Conservation (phyloP, 2,888 invertebrate genomes). For the Volucella inanis region DNA sequence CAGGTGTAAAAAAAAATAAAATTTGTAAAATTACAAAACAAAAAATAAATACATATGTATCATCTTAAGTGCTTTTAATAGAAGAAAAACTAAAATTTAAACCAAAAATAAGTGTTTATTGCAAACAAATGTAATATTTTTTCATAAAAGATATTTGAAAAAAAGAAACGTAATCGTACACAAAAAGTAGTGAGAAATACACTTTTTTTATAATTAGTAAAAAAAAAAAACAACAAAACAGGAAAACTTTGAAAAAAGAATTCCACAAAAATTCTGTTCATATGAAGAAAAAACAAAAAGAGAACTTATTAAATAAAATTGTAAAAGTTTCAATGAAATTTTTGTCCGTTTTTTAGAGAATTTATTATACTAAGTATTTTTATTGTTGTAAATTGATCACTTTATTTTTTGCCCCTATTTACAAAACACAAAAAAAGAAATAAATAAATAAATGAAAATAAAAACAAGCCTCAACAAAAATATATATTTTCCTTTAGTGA, state of each 20-base stretch:
- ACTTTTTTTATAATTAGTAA: slow-evolving; percentile 72
- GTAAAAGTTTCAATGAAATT: slow-evolving; percentile 65
- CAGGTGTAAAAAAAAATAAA: slow-evolving; percentile 78
- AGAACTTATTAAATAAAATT: slow-evolving; percentile 3
- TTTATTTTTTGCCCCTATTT: slow-evolving; percentile 73
- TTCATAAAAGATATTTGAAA: slow-evolving; percentile 69
- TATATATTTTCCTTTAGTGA: slow-evolving; percentile 61
- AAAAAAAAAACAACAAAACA: slow-evolving; percentile 26
- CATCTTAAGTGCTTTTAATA: slow-evolving; percentile 74
- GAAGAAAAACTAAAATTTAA: slow-evolving; percentile 41
- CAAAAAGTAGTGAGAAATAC: slow-evolving; percentile 58
- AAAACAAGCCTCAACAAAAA: slow-evolving; percentile 31
- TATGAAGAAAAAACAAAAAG: slow-evolving; percentile 22
- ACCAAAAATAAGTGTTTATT: slow-evolving; percentile 38
- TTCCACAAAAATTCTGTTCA: slow-evolving; percentile 32
- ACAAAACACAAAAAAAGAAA: slow-evolving; percentile 65
- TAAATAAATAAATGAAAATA: slow-evolving; percentile 16
- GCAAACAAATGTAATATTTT: slow-evolving; percentile 65
- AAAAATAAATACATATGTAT: slow-evolving; percentile 53
- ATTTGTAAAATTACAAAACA: slow-evolving; percentile 37
- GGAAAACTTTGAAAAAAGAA: background rate
- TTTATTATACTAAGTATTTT: slow-evolving; percentile 74
- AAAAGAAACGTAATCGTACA: slow-evolving; percentile 10
- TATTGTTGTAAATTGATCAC: slow-evolving; percentile 72
- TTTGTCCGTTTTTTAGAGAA: slow-evolving; percentile 73